These are phyloP conservation scores for Pelobates fuscus DNA, from an alignment of 2,113 vertebrate genomes.

Conservation along the genomic window DNA sequence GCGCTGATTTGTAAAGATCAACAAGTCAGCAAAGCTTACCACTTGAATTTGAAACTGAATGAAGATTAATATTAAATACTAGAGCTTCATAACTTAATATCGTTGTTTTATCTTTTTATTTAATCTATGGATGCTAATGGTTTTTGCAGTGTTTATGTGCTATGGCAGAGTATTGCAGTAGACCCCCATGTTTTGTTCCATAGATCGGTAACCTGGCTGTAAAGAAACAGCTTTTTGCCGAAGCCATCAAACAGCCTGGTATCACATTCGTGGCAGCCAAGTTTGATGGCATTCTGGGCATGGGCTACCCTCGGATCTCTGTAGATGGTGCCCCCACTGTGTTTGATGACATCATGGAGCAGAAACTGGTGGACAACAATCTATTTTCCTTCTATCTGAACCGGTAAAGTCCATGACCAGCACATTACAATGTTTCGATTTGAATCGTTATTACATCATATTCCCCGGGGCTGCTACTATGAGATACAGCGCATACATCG, in stretches of 20 bases:
- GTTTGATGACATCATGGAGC: conserved; percentile 89
- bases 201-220: conserved; percentile 71
- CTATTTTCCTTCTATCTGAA: conserved; percentile 96
- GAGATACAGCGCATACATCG: too few relatives aligned
- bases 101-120: too few relatives aligned
- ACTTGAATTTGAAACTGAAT: too few relatives aligned
- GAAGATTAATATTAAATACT: too few relatives aligned
- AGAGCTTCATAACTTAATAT: too few relatives aligned
- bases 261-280: conserved; percentile 87
- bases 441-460: too few relatives aligned
- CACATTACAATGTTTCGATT: too few relatives aligned
- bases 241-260: conserved; percentile 90
- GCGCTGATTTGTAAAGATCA: too few relatives aligned
- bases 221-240: conserved; percentile 81
- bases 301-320: conserved; percentile 85
- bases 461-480: too few relatives aligned
- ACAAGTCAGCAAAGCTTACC: too few relatives aligned
- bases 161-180: conserved; percentile 3
- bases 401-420: conserved; percentile 71
- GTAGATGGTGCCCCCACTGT: conserved; percentile 80
- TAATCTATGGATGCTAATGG: too few relatives aligned
- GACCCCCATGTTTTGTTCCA: neutral
- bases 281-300: conserved; percentile 93
- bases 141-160: too few relatives aligned
- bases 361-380: conserved; percentile 83